Base-by-base conservation (phyloP, 2,888 invertebrate genomes). In the Polydrusus tereticollis region DNA sequence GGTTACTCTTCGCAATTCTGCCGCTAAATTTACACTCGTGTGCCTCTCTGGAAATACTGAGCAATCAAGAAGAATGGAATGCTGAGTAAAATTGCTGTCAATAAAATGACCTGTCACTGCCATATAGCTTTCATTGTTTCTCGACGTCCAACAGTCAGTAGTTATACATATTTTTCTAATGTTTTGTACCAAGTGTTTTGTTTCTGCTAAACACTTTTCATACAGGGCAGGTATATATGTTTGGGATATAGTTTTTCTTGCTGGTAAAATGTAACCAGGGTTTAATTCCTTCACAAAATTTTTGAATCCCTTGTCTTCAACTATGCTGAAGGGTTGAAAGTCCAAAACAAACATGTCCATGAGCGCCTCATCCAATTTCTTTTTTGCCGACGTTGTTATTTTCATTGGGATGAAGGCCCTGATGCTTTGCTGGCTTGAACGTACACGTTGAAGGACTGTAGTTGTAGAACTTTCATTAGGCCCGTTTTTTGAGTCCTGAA, bases 1-100 rank as follows among this genome's bases (percentile, higher is more conserved):
- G 14, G 23, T n/a, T 1, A 59, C 59, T 12, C 59, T 36, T 8
- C 77, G 78, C 7, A 79, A 33, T 67, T 77, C 75, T 5, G 29
- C 57, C n/a, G 78, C 77, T 43, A 80, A 73, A 75, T 80, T 78
- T 52, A 33, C 71, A 50, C 76, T 76, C 1, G 79, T 80, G 66
- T 80, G 80, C n/a, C 29, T 65, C 50, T 72, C 68, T 43, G 59
- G 20, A 43, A 77, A 75, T 43, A 33, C 8, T 6, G 50, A 50
- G 67, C 78, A 80, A 3, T 59, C 59, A 29, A 59, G 33, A 23
- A 59, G 23, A 59, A 59, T n/a, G 7, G 59, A 59, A 21, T 14
- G 2, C 8, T 4, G 18, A 12, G 10, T 8, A 41, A 58, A 58
- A 38, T 58, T 38, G 10, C 33, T 33, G 21, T 16, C 33, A 33